These are phyloP conservation scores for Odontomachus brunneus DNA, from an alignment of 1,140 invertebrate species.

Conservation along the genomic window DNA sequence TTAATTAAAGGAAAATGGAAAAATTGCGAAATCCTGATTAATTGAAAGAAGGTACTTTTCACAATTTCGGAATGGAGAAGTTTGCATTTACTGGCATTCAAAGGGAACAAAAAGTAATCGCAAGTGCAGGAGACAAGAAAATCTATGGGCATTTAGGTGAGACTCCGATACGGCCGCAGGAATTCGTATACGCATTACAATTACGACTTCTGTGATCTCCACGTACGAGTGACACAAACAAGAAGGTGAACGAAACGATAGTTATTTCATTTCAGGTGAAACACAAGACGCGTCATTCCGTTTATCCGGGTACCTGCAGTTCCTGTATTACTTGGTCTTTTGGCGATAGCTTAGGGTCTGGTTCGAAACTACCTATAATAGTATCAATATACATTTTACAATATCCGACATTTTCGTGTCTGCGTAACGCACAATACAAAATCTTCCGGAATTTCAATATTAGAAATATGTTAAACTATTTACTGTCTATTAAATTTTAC, in stretches of 20 bases:
- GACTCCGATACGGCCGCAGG: background rate
- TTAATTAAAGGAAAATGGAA: too few species aligned
- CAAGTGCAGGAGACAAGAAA: background rate
- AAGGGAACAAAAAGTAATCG: background rate
- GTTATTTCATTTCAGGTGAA: slow-evolving; percentile 19
- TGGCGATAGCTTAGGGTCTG: slow-evolving; percentile 82
- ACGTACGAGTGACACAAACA: background rate
- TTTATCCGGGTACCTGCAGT: slow-evolving; percentile 80
- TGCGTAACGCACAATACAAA: too few species aligned
- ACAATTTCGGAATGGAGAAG: too few species aligned
- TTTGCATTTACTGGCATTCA: background rate
- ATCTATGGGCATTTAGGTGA: background rate
- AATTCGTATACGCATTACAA: background rate
- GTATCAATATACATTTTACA: slow-evolving; percentile 44
- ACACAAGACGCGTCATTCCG: slow-evolving; percentile 47
- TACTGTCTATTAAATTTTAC: too few species aligned
- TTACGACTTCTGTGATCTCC: background rate
- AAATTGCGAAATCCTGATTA: too few species aligned
- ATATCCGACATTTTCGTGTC: slow-evolving; percentile 26
- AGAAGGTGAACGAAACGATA: background rate
- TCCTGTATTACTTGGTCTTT: slow-evolving; percentile 85
- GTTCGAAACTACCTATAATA: slow-evolving; percentile 83
- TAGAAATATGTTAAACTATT: too few species aligned
- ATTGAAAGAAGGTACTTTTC: too few species aligned
- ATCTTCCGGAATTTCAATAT: too few species aligned